Base-by-base conservation (phyloP, 1,140 invertebrate genomes). In the Ips nitidus region DNA sequence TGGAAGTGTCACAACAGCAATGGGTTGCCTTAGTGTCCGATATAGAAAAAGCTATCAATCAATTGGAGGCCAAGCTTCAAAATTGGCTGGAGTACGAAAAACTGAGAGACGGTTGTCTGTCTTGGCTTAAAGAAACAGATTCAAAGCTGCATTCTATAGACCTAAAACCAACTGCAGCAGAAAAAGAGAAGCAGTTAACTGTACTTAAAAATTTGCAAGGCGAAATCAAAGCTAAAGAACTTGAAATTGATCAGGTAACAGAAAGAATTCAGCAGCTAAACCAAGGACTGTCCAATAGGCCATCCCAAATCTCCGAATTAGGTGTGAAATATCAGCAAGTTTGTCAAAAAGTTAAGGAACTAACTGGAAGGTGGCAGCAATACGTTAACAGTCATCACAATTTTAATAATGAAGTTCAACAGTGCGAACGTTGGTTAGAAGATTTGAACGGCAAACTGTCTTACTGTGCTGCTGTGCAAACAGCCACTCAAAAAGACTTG, bases 1-100 rank as follows among this genome's bases (percentile, higher is more conserved):
- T 94, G 22, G 93, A 95, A 78, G 88, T 88, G 0, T 93, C 91
- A 0, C 91, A 94, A 76, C 92, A 94, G 80, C 93, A 95, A 82
- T 96, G 93, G 93, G 90, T 95, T 81, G 86, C 89, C n/a, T 80
- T 95, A 1, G 80, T 91, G 0, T 91, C 92, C 0, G 84, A 89
- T 36, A 87, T 94, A 2, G 88, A 87, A 75, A 88, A 89, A 2
- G 91, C 90, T 0, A 91, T 94, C 64, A 89, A 92, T 73, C 83
- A 84, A 0, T 79, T 95, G 41, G 91, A 95, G 80, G 86, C 84
- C 37, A 94, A 95, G 77, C 83, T 97, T 2, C 89, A 94, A 73
- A 91, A 93, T 75, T 97, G 95, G 95, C 88, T 88, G 66, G 93
- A 96, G 76, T 97, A 94, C 82, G 95, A 98, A 79, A 84, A 84